A percentile compares a stretch with the other conserved stretches of the same genome.
phyloP scores from a whole-genome alignment of 1,140 invertebrate species.

The fruit fly (Drosophila melanogaster) region Release_6_plus_ISO1_MT NT_033777.3:26781501-26782000 shows the following conservation, averaged over 20 bases:
- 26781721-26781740: conserved; percentile 15
- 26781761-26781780: conserved; percentile 41
- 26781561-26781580: too few species aligned
- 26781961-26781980: conserved; percentile 47
- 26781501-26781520: too few species aligned
- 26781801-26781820: conserved; percentile 51
- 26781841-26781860: conserved; percentile 58
- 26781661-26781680: background rate
- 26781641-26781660: background rate
- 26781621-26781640: background rate
- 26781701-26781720: conserved; percentile 15
- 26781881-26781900: conserved; percentile 54
- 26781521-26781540: too few species aligned
- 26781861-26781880: conserved; percentile 55
- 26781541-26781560: too few species aligned
- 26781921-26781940: conserved; percentile 34
- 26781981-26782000: conserved; percentile 16
- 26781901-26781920: conserved; percentile 29
- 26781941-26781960: conserved; percentile 56
- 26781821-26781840: conserved; percentile 35
- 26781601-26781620: background rate
- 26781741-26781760: conserved; percentile 57
- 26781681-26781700: background rate
- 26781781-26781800: conserved; percentile 34
- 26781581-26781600: too few species aligned